These are phyloP conservation scores for Drusus annulatus DNA, from an alignment of 1,140 invertebrate genomes.

Conservation along the genomic window DNA sequence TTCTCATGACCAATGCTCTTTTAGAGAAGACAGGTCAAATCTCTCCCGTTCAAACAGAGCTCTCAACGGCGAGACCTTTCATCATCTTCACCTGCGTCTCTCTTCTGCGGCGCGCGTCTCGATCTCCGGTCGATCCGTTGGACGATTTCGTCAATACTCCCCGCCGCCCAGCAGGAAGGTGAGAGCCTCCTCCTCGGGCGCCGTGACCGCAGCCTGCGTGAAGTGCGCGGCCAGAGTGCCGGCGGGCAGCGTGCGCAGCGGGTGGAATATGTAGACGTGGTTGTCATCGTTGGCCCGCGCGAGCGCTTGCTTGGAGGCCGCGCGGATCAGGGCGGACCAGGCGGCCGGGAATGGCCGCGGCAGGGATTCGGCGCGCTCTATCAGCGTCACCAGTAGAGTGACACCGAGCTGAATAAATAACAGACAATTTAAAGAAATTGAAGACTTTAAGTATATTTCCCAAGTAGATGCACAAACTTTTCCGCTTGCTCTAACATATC, in stretches of 20 bases:
- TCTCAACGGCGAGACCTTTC: no score
- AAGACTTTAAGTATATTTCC: not conserved
- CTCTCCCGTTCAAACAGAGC: no score
- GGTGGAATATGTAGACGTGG: conserved; percentile 1
- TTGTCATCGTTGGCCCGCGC: not conserved
- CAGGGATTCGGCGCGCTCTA: conserved; percentile 46
- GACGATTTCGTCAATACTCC: conserved; percentile 10
- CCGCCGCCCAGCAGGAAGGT: conserved; percentile 11
- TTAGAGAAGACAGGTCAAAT: no score
- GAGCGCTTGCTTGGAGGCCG: not conserved
- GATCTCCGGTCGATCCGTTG: no score
- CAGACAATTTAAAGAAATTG: no score
- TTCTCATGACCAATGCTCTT: no score
- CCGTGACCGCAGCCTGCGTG: not conserved
- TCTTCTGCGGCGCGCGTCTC: no score
- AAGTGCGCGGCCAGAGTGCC: conserved; percentile 4
- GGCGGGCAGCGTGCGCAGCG: not conserved
- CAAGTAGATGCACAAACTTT: not conserved
- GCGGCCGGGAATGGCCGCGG: conserved; percentile 51
- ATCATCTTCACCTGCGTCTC: no score
- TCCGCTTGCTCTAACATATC: no score
- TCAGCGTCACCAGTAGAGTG: conserved; percentile 47
- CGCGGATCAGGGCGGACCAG: conserved; percentile 48
- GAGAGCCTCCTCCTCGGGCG: conserved; percentile 23
- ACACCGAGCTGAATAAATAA: conserved; percentile 47